Conservation (phyloP, 2,888 invertebrate species). For the Tuta absoluta region DNA sequence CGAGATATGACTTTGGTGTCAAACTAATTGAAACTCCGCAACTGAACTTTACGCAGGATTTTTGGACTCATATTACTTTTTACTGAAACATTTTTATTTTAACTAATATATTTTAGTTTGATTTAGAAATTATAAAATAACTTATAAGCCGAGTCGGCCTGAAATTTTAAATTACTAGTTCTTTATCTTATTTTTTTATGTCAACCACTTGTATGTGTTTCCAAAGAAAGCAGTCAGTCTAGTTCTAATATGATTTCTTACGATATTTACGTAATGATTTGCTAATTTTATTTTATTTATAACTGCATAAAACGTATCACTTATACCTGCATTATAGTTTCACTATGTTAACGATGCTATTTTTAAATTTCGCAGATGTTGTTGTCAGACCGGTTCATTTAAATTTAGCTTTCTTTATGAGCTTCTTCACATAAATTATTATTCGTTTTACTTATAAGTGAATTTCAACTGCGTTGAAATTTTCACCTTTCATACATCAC, state of each 20-base stretch:
- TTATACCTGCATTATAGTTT: neutral
- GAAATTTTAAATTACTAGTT: neutral
- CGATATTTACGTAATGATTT: neutral
- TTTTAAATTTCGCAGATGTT: neutral
- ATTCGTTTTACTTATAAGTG: neutral
- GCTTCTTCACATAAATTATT: neutral
- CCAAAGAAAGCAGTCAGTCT: neutral
- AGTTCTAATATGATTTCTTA: neutral
- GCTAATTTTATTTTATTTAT: neutral
- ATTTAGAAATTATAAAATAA: too few relatives aligned
- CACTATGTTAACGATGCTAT: neutral
- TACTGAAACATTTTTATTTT: too few relatives aligned
- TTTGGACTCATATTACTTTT: too few relatives aligned
- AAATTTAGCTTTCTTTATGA: neutral
- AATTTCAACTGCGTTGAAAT: neutral
- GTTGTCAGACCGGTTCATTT: neutral
- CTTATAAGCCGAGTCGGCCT: too few relatives aligned
- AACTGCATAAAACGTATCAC: neutral
- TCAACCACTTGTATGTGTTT: neutral
- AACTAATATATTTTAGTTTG: too few relatives aligned
- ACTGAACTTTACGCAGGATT: too few relatives aligned
- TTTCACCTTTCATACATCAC: neutral
- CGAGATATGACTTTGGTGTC: too few relatives aligned
- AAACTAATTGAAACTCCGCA: too few relatives aligned
- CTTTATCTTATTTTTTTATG: neutral